phyloP scores from a whole-genome alignment of 1,140 invertebrate genomes.

The Penaeus japonicus region DNA sequence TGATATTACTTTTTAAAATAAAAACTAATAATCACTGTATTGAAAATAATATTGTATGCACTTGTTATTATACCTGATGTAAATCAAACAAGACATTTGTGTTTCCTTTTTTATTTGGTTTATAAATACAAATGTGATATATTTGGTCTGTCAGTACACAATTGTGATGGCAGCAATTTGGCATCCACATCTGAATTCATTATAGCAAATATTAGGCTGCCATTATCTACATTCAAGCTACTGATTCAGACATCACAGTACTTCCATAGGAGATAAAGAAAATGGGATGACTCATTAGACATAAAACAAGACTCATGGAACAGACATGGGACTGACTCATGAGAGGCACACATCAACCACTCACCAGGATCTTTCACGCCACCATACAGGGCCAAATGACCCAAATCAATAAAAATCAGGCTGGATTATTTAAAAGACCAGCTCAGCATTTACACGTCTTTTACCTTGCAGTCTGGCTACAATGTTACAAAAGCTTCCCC shows the following conservation, averaged over 20 bases:
- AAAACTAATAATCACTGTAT: neutral
- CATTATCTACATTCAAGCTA: slow-evolving; percentile 29
- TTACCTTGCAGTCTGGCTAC: too few relatives aligned
- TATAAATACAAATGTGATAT: slow-evolving; percentile 51
- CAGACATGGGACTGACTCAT: neutral
- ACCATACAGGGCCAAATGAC: neutral
- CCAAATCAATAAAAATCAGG: neutral
- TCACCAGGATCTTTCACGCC: slow-evolving; percentile 27
- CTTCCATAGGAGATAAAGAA: slow-evolving; percentile 50
- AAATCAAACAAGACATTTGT: slow-evolving; percentile 17
- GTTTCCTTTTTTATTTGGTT: slow-evolving; percentile 39
- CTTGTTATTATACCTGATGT: neutral
- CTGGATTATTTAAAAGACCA: too few relatives aligned
- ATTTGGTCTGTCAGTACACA: slow-evolving; percentile 43
- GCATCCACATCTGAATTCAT: slow-evolving; percentile 37
- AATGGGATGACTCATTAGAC: slow-evolving; percentile 30
- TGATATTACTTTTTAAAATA: neutral
- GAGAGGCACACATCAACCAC: slow-evolving; percentile 19
- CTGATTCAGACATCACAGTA: slow-evolving; percentile 42
- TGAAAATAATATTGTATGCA: neutral
- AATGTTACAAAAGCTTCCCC: too few relatives aligned
- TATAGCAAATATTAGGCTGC: slow-evolving; percentile 36
- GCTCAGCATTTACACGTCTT: too few relatives aligned
- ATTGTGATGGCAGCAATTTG: slow-evolving; percentile 43
- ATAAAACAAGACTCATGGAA: neutral